These are phyloP conservation scores for Neopelma chrysocephalum DNA, from an alignment of 2,797 vertebrate species.

Conservation along the genomic window DNA sequence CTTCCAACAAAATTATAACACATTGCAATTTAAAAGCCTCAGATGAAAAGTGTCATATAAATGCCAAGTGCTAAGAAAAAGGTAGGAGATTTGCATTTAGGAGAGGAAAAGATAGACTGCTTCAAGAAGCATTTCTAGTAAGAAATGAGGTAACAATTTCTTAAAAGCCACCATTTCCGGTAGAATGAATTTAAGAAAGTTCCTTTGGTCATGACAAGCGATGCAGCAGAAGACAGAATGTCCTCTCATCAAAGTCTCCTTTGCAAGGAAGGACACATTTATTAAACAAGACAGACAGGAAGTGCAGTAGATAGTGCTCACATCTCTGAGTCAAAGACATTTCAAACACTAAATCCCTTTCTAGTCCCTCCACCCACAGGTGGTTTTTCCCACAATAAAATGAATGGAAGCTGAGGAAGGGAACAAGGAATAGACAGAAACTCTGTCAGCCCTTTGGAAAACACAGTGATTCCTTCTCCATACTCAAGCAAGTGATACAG, in stretches of 20 bases:
- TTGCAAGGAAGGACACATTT: conserved; percentile 8
- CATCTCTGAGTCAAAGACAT: not conserved
- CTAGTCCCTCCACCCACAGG: not conserved
- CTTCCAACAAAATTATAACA: not conserved
- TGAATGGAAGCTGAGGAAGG: not conserved
- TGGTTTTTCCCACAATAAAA: not conserved
- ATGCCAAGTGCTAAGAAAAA: not conserved
- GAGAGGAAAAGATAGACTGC: not conserved
- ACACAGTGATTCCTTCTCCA: not conserved
- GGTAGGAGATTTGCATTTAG: conserved; percentile 30
- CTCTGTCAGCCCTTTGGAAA: not conserved
- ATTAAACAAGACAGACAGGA: not conserved
- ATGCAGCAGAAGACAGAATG: not conserved
- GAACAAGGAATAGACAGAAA: not conserved
- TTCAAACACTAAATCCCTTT: not conserved
- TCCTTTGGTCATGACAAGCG: not conserved
- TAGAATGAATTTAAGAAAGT: not conserved
- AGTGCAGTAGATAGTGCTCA: not conserved
- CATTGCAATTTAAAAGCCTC: not conserved
- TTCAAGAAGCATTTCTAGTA: not conserved
- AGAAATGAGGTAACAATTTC: not conserved
- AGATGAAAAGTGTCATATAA: not conserved
- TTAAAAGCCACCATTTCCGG: not conserved
- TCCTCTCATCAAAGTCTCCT: not conserved
- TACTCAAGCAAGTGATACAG: not conserved